Evolutionary conservation across 1,140 invertebrate species (phyloP), one percentile per base, ranked within the genome.

Genomic region (Megalonaias nervosa): DNA sequence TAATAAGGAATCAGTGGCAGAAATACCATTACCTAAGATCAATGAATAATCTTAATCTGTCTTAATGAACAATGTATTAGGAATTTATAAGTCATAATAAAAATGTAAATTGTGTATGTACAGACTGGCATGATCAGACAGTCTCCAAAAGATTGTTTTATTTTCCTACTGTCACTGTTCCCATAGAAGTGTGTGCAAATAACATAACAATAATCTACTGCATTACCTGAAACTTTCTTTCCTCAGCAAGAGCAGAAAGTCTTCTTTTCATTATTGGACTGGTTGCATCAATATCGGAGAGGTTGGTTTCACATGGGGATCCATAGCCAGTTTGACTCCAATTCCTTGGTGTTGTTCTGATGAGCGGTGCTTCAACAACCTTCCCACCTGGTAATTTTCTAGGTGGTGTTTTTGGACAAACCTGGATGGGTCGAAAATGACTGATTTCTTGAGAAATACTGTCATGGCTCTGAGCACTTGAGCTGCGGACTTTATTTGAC

Each of bases 351-450:
- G 84, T 86, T 23, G 84, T 84, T 9, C 81, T 72, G 16, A 87
- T 82, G 12, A 88, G 23, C 11, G 79, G 79, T 11, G 87, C 79
- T 75, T 84, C 81, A 15, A 86, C 74, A 23, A 81, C 76, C 61
- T 82, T 82, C 4, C 83, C 84, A 73, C 82, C 83, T 0, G 86
- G 71, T 17, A 80, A 58, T 66, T 71, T 82, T 16, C 80, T 78
- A 3, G 88, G 87, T 38, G 88, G 88, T 9, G 87, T 88, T 12
- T 84, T 70, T 19, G 87, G 87, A 67, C 83, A 86, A 9, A 74
- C 21, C 72, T 80, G 79, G 23, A 89, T 89, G 21, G 88, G 88
- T 79, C 81, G 83, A 67, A 89, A 89, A 75, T 88, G 87, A 58
- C 71, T 72, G 19, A 88, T 68, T 64, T 88, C 87, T 23, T 81